Evolutionary conservation across 2,113 vertebrate genomes (phyloP), one percentile per base, ranked within the genome.

Genomic region (Amazona vittata): DNA sequence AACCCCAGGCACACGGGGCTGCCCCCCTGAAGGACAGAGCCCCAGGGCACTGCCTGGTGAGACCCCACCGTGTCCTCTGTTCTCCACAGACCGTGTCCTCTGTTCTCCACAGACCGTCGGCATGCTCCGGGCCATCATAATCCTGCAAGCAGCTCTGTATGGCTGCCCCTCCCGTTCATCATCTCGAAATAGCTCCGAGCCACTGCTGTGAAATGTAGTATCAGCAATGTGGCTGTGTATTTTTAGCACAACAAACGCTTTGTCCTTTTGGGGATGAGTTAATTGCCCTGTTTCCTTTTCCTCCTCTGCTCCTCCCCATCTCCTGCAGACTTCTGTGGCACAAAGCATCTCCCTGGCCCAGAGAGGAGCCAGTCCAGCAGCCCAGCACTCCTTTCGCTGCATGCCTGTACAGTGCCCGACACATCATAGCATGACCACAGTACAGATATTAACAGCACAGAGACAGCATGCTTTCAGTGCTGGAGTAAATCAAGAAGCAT

Each of bases 71-170:
- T 4, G 6, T 1, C 43, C 21, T 0, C 13, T 1, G 19, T 0
- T 35, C 44, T 16, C 57, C 55, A 20, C 0, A 0, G 47, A 24
- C 25, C 49, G 50, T n/a, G 6, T 1, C 43, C 21, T 0, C 13
- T 1, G 19, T 0, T 35, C 44, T 16, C 57, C 55, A 20, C 0
- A 0, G 47, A 24, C 25, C 49, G 50, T n/a, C 9, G 0, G 47
- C n/a, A n/a, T 0, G 0, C 14, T 39, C 60, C 1, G 25, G 80
- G 60, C 53, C 75, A 31, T 12, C 33, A 0, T 11, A 12, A 31
- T 65, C 50, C 57, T 35, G 59, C 37, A 9, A 62, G 83, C 20
- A 69, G 83, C 78, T 57, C 75, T 41, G 24, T 46, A 12, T 39
- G 13, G 0, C 68, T 39, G 24, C 24, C 60, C 24, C 35, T 89